Evolutionary conservation across 1,140 invertebrate genomes (phyloP).

Genomic region (Rhyacophila brunnea): DNA sequence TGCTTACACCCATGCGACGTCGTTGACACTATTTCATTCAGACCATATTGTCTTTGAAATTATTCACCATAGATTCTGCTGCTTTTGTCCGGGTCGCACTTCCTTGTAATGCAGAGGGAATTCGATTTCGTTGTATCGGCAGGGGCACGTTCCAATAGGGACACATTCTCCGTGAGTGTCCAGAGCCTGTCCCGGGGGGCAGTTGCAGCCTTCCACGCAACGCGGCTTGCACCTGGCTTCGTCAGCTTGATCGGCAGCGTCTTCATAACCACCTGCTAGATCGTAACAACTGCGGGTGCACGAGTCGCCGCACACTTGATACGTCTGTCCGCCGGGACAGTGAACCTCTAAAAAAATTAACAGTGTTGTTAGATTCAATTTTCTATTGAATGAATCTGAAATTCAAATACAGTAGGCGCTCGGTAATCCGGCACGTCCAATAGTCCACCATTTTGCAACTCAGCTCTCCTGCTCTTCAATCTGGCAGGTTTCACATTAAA

Average conservation of each 20-base stretch:
- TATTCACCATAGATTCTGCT: conserved; percentile 67
- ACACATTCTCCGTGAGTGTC: conserved; percentile 73
- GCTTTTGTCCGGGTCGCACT: conserved; percentile 63
- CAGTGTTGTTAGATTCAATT: conserved; percentile 1
- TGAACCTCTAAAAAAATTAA: conserved; percentile 55
- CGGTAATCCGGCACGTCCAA: too few species aligned
- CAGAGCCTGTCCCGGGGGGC: conserved; percentile 73
- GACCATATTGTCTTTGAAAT: too few species aligned
- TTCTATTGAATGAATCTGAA: too few species aligned
- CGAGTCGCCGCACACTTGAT: conserved; percentile 75
- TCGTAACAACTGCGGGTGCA: conserved; percentile 72
- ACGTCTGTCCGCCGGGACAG: conserved; percentile 76
- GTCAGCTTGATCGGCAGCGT: conserved; percentile 16
- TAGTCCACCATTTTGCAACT: too few species aligned
- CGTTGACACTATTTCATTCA: too few species aligned
- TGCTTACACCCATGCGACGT: too few species aligned
- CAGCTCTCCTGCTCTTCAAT: too few species aligned
- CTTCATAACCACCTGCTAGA: conserved; percentile 44
- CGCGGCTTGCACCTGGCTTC: conserved; percentile 55
- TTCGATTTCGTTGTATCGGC: conserved; percentile 68
- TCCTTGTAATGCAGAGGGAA: conserved; percentile 75
- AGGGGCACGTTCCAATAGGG: conserved; percentile 72
- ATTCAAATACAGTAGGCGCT: too few species aligned
- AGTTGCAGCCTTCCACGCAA: conserved; percentile 88
- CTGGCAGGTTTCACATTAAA: too few species aligned